phyloP scores from a whole-genome alignment of 2,797 vertebrate species.

The Cynodonichthys magdalenae region DNA sequence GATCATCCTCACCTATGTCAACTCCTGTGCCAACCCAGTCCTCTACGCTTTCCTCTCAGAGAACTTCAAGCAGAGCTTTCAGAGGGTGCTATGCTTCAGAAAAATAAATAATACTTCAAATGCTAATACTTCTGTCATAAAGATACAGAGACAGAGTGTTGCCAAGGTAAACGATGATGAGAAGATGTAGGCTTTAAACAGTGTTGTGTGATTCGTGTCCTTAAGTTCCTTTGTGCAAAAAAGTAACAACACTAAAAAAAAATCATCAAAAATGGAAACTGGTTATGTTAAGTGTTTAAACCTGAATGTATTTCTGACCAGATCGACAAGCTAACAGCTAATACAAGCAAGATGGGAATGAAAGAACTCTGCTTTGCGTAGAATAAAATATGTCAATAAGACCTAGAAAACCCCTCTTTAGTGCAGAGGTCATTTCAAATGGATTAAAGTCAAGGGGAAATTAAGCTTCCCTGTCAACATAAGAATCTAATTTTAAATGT shows the following conservation, averaged over 20 bases:
- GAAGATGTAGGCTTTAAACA: not conserved
- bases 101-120: constrained; percentile 62
- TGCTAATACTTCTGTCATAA: not conserved
- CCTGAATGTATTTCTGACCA: too few relatives aligned
- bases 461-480: not conserved
- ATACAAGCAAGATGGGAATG: not conserved
- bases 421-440: not conserved
- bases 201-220: not conserved
- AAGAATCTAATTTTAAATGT: not conserved
- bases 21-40: constrained; percentile 94
- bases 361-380: too few relatives aligned
- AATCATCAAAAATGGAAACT: not conserved
- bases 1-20: constrained; percentile 92
- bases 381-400: not conserved
- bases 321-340: too few relatives aligned
- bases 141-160: constrained; percentile 18
- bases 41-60: constrained; percentile 93
- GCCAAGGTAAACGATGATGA: constrained; percentile 41
- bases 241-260: not conserved
- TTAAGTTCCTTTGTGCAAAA: too few relatives aligned
- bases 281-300: not conserved
- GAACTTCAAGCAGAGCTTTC: constrained; percentile 91
- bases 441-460: not conserved
- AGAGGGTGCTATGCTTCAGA: constrained; percentile 75
- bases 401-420: not conserved